Conservation (phyloP, 2,797 vertebrate species). For the Nyctalus aviator region DNA sequence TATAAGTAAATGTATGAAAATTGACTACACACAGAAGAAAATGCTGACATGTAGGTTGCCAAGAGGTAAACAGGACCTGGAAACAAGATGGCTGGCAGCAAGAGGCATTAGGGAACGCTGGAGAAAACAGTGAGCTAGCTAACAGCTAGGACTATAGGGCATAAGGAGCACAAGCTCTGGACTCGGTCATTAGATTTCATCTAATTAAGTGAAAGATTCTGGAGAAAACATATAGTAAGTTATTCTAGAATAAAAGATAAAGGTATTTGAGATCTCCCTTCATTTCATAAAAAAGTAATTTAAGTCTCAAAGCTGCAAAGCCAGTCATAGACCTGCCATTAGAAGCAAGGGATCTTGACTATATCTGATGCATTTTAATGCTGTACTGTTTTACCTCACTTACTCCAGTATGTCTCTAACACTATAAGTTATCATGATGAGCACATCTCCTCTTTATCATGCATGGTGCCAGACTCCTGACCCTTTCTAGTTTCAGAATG, state of each 20-base stretch:
- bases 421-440: no score
- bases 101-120: neutral
- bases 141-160: rapidly evolving
- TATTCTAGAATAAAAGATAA: slow-evolving; percentile 2
- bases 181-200: neutral
- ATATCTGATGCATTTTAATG: neutral
- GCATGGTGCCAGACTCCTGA: no score
- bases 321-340: neutral
- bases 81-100: neutral
- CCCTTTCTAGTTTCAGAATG: no score
- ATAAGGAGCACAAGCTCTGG: neutral
- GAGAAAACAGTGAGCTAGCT: neutral
- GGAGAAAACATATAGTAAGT: neutral
- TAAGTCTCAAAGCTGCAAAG: neutral
- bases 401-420: no score
- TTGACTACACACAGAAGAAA: neutral
- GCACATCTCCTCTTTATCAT: no score
- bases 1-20: neutral
- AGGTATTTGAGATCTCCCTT: neutral
- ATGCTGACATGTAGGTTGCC: neutral
- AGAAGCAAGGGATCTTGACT: neutral
- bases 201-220: neutral
- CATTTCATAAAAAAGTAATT: neutral
- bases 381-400: no score
- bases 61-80: neutral